phyloP scores from a whole-genome alignment of 1,140 invertebrate species.

The Magallana ariakensis region DNA sequence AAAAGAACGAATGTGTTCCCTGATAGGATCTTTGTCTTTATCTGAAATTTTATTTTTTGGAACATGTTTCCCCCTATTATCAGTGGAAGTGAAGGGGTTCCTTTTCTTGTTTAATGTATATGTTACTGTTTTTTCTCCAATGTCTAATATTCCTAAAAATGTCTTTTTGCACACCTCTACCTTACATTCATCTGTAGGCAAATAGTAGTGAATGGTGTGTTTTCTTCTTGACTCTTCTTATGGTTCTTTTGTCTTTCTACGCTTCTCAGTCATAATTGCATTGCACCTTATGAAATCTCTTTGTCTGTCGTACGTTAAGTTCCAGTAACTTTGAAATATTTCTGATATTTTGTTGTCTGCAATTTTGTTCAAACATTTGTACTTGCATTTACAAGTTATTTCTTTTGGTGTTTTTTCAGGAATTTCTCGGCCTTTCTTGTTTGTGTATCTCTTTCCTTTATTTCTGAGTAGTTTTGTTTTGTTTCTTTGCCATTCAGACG shows the following conservation, averaged over 20 bases:
- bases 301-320: neutral
- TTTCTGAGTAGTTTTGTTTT: neutral
- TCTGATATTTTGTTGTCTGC: neutral
- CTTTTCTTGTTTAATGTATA: conserved; percentile 22
- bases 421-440: neutral
- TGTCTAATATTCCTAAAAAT: conserved; percentile 11
- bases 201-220: neutral
- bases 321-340: conserved; percentile 43
- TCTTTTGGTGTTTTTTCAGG: neutral
- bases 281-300: conserved; percentile 18
- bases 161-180: conserved; percentile 24
- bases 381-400: conserved; percentile 10
- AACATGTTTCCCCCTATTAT: neutral
- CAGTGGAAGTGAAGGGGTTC: neutral
- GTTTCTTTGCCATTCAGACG: neutral
- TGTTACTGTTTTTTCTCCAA: conserved; percentile 22
- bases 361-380: no score
- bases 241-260: neutral
- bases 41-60: conserved; percentile 41
- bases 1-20: conserved; percentile 40
- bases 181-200: neutral
- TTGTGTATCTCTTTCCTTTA: conserved; percentile 17
- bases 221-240: conserved; percentile 9
- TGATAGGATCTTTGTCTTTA: conserved; percentile 23
- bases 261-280: conserved; percentile 18